phyloP scores from a whole-genome alignment of 2,113 vertebrate genomes.

The Piprites chloris region DNA sequence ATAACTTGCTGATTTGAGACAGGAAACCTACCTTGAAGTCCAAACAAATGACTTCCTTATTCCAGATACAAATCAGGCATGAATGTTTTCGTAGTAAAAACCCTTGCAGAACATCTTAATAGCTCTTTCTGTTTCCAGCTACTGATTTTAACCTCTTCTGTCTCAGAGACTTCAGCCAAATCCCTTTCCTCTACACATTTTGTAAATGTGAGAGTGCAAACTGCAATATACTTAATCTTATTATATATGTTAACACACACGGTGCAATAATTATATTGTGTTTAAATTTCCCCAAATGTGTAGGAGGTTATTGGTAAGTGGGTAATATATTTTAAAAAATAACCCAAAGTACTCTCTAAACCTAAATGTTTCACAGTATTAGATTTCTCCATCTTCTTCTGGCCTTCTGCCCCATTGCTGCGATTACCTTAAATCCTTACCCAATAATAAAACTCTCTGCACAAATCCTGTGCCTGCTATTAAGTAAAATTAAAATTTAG shows the following conservation, averaged over 20 bases:
- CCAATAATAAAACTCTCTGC: slow-evolving; percentile 30
- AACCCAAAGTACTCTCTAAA: background rate
- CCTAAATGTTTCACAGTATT: background rate
- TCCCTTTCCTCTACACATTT: background rate
- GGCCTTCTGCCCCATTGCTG: background rate
- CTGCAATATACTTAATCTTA: background rate
- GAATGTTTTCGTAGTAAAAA: background rate
- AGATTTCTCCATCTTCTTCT: background rate
- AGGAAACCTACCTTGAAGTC: slow-evolving; percentile 36
- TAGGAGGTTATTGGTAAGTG: background rate
- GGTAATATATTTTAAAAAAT: background rate
- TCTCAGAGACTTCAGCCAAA: background rate
- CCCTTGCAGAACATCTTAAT: background rate
- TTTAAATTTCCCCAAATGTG: background rate
- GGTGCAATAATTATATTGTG: background rate
- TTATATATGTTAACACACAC: background rate
- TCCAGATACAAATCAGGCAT: slow-evolving; percentile 10
- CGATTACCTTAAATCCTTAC: slow-evolving; percentile 23
- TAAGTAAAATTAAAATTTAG: slow-evolving; percentile 45
- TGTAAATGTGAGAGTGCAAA: background rate
- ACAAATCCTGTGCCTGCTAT: slow-evolving; percentile 5
- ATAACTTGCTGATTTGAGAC: background rate
- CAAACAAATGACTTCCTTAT: slow-evolving; percentile 27
- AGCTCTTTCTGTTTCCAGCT: background rate
- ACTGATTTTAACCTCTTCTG: slow-evolving; percentile 28